Evolutionary conservation across 2,113 vertebrate genomes (phyloP).

Genomic region (Heterotis niloticus): DNA sequence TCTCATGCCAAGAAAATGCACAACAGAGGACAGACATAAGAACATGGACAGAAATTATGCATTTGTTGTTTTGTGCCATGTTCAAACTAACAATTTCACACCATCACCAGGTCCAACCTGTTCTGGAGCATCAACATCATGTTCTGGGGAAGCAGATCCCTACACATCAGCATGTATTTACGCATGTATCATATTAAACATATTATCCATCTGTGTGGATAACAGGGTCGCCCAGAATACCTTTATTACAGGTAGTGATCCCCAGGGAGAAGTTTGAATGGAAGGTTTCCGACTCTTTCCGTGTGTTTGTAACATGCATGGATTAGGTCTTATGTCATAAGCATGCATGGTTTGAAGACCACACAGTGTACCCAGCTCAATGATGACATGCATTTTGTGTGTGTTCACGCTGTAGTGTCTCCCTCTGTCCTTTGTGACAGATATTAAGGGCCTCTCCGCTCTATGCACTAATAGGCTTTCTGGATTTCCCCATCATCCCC

Average conservation of each 20-base stretch:
- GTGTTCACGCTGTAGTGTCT: neutral
- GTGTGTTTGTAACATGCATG: neutral
- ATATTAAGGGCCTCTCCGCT: conserved; percentile 11
- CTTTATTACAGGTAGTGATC: neutral
- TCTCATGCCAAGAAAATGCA: no score
- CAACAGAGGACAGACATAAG: no score
- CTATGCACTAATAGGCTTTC: conserved; percentile 27
- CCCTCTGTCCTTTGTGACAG: neutral
- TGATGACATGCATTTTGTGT: neutral
- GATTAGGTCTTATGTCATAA: neutral
- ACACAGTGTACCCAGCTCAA: neutral
- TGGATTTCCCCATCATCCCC: conserved; percentile 26
- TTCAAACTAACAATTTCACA: no score
- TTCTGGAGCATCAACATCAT: no score
- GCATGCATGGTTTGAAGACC: neutral
- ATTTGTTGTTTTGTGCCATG: no score
- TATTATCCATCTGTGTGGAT: neutral
- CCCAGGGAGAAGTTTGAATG: neutral
- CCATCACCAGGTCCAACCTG: no score
- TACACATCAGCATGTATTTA: no score
- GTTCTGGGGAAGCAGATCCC: no score
- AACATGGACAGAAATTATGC: no score
- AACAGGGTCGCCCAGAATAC: neutral
- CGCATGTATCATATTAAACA: no score
- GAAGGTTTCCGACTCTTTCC: neutral